Conservation (phyloP, 2,113 vertebrate genomes). For the Saguinus midas region DNA sequence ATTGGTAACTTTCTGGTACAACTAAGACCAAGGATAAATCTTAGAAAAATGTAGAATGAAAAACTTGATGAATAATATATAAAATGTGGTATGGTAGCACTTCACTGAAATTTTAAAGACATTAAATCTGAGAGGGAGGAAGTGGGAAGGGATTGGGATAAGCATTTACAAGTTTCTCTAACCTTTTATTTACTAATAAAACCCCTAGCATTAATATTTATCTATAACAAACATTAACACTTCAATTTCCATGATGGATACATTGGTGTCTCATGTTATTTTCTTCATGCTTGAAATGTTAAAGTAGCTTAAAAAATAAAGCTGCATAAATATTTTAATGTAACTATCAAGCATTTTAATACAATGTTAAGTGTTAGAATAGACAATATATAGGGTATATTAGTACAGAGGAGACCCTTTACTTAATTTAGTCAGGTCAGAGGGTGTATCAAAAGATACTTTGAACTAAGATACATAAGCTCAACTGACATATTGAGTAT, state of each 20-base stretch:
- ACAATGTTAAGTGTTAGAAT: too few species aligned
- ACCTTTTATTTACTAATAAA: background rate
- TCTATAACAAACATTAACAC: background rate
- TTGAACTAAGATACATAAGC: too few species aligned
- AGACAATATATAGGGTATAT: too few species aligned
- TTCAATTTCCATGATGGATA: background rate
- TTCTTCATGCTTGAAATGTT: slow-evolving; percentile 28
- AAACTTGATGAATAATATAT: background rate
- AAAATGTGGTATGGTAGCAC: background rate
- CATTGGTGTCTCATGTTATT: background rate
- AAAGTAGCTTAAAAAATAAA: slow-evolving; percentile 28
- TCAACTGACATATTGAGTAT: too few species aligned
- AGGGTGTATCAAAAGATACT: too few species aligned
- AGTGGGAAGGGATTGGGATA: background rate
- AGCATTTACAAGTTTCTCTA: background rate
- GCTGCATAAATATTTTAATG: background rate
- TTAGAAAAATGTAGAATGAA: background rate
- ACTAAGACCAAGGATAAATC: background rate
- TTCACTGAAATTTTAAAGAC: background rate
- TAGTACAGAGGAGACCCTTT: too few species aligned
- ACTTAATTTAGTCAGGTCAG: too few species aligned
- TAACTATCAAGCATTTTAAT: background rate
- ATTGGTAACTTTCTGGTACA: background rate
- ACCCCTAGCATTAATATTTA: background rate
- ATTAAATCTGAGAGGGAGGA: background rate